These are phyloP conservation scores for Mycteria americana DNA, from an alignment of 2,797 vertebrate genomes.

Conservation along the genomic window DNA sequence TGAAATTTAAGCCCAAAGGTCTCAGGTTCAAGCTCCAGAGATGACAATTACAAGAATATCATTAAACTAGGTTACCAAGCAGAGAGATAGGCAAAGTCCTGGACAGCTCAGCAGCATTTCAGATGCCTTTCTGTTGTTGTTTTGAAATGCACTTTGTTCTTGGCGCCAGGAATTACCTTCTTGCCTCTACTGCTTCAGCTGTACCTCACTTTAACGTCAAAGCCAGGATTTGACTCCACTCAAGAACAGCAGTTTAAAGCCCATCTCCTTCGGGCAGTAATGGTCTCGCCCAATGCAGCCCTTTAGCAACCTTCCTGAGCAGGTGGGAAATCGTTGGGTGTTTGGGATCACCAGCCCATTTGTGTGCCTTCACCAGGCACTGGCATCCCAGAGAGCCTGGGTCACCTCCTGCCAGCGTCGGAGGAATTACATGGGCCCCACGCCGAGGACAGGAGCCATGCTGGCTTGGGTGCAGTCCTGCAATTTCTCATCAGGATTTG, in stretches of 20 bases:
- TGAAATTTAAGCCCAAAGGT: neutral
- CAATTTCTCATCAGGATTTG: neutral
- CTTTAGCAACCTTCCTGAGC: neutral
- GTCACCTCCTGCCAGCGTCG: fast-evolving
- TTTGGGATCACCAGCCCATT: neutral
- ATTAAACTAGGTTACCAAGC: neutral
- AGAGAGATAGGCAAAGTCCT: neutral
- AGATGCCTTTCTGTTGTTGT: neutral
- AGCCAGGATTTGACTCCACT: neutral
- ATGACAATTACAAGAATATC: neutral
- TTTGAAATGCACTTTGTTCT: neutral
- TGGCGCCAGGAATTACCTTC: neutral
- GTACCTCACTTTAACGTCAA: neutral
- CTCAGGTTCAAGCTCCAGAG: neutral
- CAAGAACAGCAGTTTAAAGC: neutral
- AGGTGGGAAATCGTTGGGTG: neutral
- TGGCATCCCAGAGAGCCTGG: neutral
- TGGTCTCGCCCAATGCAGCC: fast-evolving
- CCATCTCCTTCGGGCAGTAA: neutral
- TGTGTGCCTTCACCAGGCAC: neutral
- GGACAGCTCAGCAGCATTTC: neutral
- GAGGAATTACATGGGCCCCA: neutral
- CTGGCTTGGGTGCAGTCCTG: neutral
- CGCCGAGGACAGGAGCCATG: neutral
- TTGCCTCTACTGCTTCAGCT: neutral